Evolutionary conservation across 2,888 invertebrate species (phyloP).

Genomic region (Zhengitettix transpicula): DNA sequence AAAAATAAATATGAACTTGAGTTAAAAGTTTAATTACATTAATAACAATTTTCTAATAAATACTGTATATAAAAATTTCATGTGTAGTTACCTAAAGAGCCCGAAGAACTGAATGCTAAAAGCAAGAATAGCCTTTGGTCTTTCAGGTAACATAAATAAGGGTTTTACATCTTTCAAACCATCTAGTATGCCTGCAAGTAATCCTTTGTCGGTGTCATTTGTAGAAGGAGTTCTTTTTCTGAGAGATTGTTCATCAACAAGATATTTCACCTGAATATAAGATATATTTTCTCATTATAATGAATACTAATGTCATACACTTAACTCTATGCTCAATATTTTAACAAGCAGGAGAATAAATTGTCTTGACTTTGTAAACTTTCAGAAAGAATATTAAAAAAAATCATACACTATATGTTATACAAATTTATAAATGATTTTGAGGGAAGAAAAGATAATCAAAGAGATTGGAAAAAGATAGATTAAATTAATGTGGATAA

Average conservation of each 20-base stretch:
- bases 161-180: conserved; percentile 18
- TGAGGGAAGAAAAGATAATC: no score
- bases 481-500: no score
- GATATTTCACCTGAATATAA: not conserved
- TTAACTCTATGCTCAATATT: no score
- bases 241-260: not conserved
- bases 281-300: no score
- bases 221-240: not conserved
- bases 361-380: no score
- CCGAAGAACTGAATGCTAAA: conserved; percentile 46
- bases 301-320: no score
- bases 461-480: no score
- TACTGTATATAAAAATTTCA: not conserved
- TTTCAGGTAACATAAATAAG: conserved; percentile 43
- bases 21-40: not conserved
- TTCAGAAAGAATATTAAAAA: no score
- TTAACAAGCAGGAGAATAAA: no score
- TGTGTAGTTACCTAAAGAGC: conserved; percentile 42
- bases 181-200: not conserved
- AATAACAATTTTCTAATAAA: not conserved
- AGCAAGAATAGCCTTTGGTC: conserved; percentile 42
- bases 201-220: not conserved
- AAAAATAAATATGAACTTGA: no score
- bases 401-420: no score
- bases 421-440: no score